Conservation (phyloP, 2,797 vertebrate genomes). For the Callimico goeldii region DNA sequence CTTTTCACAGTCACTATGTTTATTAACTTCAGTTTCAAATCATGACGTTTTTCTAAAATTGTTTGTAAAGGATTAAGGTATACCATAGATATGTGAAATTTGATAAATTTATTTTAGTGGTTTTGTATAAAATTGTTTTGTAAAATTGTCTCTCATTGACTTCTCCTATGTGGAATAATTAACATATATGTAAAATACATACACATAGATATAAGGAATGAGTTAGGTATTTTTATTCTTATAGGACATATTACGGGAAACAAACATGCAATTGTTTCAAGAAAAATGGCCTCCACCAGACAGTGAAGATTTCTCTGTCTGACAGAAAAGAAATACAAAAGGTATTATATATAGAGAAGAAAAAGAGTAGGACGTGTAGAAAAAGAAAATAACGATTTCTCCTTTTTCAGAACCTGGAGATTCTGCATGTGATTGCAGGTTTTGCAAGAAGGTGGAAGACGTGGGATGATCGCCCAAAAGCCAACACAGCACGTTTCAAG, state of each 20-base stretch:
- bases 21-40: conserved; percentile 32
- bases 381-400: background rate
- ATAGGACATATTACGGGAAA: background rate
- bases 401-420: background rate
- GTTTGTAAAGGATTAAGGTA: background rate
- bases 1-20: background rate
- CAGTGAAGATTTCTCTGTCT: background rate
- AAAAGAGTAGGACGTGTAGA: background rate
- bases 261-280: background rate
- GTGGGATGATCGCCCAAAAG: background rate
- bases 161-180: background rate
- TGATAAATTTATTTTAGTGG: background rate
- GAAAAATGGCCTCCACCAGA: background rate
- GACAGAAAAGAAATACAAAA: background rate
- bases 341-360: background rate
- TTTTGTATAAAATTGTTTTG: background rate
- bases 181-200: background rate
- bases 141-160: background rate
- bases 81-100: background rate
- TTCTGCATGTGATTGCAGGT: background rate
- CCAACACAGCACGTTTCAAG: background rate
- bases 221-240: background rate
- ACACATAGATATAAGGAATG: background rate
- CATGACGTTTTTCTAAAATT: background rate
- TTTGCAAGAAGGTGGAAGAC: background rate